Evolutionary conservation across 2,888 invertebrate genomes (phyloP), one percentile per base, ranked within the genome.

Genomic region (Sialis fuliginosa): DNA sequence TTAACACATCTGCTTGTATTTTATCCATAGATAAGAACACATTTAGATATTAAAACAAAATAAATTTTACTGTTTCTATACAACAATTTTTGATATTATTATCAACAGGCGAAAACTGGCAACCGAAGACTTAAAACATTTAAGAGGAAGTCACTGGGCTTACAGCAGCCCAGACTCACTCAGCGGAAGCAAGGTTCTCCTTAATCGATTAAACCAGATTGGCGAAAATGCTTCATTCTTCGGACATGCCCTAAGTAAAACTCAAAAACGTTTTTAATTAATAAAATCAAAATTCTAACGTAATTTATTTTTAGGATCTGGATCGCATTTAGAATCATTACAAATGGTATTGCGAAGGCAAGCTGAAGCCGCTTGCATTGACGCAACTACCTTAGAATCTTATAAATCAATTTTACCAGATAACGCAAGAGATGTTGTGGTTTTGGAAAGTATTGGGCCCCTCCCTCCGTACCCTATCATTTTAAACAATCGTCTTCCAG

Each of bases 401-500:
- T 69, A 70, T 48, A 70, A 72, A 54, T 68, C 68, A 53, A 67
- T 65, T 52, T 68, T 77, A 65, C 72, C 74, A 42, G 70, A 72
- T 56, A 65, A 70, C 45, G 71, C 70, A 22, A 70, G 71, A 53
- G 71, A 75, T 44, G 64, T 78, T 39, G 64, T 64, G 43, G 67
- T 73, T 7, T 60, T 81, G 53, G 70, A 71, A 51, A 77, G 78
- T 31, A 62, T 79, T 54, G 82, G 81, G 13, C 76, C 78, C 12
- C 61, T 80, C 39, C 79, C 81, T 2, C 74, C 79, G 1, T 79
- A 80, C 55, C 76, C 79, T 2, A 66, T 81, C 40, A 71, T 80
- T 43, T 67, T 74, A 48, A 79, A 76, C 56, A 60, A 68, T 13
- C 68, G 68, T 49, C 46, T 31, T 4, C 5, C 39, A 10, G 31